These are phyloP conservation scores for Meloidogyne exigua DNA, from an alignment of 1,140 invertebrate genomes.

Conservation along the genomic window DNA sequence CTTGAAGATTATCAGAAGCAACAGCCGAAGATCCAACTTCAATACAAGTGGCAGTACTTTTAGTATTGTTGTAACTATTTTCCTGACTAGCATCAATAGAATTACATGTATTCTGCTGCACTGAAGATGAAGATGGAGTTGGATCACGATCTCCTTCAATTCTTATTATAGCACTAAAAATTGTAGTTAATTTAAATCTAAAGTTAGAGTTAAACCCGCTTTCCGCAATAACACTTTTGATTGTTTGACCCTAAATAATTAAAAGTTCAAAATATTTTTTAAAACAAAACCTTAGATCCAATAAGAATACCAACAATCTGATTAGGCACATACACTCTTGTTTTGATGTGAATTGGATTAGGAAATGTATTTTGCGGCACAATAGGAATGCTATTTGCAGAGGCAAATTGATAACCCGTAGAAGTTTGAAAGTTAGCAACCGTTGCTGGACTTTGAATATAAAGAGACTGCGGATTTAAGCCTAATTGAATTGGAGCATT, in stretches of 20 bases:
- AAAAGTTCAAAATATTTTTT: not conserved
- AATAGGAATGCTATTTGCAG: not conserved
- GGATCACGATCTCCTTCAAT: constrained; percentile 22
- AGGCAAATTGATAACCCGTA: constrained; percentile 20
- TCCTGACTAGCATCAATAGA: not conserved
- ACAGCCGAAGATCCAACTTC: not conserved
- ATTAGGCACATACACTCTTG: constrained; percentile 15
- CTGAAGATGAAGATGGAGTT: not conserved
- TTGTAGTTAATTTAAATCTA: not conserved
- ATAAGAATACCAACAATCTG: constrained; percentile 35
- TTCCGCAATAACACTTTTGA: constrained; percentile 24
- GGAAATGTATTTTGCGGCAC: constrained; percentile 7
- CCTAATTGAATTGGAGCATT: not conserved
- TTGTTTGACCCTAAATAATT: constrained; percentile 14
- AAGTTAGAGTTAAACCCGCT: not conserved
- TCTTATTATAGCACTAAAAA: constrained; percentile 21
- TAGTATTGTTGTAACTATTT: not conserved
- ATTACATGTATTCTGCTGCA: not conserved
- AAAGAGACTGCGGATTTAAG: constrained; percentile 14
- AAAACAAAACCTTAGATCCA: constrained; percentile 23
- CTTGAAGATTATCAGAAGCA: not conserved
- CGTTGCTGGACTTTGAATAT: constrained; percentile 6
- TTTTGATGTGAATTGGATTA: constrained; percentile 4
- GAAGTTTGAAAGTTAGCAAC: constrained; percentile 7
- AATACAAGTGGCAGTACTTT: not conserved